Conservation (phyloP, 64 coral and sea anemone genomes). For the Montipora efflorescens region DNA sequence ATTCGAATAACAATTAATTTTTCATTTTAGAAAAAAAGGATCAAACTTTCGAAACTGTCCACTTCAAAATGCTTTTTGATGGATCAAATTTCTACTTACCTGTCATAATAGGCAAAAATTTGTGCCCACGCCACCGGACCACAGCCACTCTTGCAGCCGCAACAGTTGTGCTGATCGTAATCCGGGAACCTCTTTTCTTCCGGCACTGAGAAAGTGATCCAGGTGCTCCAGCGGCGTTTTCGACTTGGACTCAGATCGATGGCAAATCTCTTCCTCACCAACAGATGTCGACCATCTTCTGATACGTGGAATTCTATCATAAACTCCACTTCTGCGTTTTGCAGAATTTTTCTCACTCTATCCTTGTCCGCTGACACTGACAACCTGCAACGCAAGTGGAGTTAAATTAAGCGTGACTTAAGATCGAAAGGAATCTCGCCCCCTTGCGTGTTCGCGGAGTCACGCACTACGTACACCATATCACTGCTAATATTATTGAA, state of each 20-base stretch:
- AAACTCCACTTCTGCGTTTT: slow-evolving; percentile 62
- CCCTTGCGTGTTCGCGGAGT: neutral
- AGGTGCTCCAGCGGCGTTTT: slow-evolving; percentile 20
- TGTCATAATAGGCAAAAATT: slow-evolving; percentile 76
- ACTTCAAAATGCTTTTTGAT: too few species aligned
- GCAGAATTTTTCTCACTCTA: slow-evolving; percentile 11
- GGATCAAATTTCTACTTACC: too few species aligned
- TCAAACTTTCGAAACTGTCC: too few species aligned
- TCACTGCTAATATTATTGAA: neutral
- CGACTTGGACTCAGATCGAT: slow-evolving; percentile 27
- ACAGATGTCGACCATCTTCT: neutral
- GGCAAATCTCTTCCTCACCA: slow-evolving; percentile 54
- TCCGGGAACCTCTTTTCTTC: slow-evolving; percentile 39
- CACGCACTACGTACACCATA: neutral
- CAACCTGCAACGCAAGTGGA: neutral
- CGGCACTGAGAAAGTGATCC: slow-evolving; percentile 5
- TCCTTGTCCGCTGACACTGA: slow-evolving; percentile 11
- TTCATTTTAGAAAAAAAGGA: too few species aligned
- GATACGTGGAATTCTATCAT: neutral
- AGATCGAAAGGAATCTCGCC: neutral
- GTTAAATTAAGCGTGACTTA: neutral
- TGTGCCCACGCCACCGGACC: slow-evolving; percentile 76
- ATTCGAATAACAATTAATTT: too few species aligned
- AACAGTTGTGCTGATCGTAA: slow-evolving; percentile 53
- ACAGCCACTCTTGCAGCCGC: slow-evolving; percentile 67